Conservation (phyloP, 2,888 invertebrate genomes). For the Cheilosia grossa region DNA sequence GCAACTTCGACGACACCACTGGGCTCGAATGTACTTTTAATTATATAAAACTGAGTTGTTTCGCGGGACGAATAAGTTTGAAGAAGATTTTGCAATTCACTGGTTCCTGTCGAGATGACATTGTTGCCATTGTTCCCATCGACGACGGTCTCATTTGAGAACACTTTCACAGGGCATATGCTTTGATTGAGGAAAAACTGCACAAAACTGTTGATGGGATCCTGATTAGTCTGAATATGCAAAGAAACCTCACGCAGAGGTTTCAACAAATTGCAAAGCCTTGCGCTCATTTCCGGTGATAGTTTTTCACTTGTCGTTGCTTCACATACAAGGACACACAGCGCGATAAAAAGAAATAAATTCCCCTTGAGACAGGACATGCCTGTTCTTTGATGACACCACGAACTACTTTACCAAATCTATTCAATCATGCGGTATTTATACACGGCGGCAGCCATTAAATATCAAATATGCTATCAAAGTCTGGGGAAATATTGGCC, state of each 20-base stretch:
- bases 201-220: conserved; percentile 74
- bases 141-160: conserved; percentile 4
- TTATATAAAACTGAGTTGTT: conserved; percentile 38
- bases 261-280: conserved; percentile 63
- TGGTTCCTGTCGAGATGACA: conserved; percentile 13
- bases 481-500: conserved; percentile 1
- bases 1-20: conserved; percentile 74
- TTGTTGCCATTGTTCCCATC: conserved; percentile 49
- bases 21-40: conserved; percentile 27
- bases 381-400: neutral
- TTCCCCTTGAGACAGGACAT: conserved; percentile 24
- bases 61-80: conserved; percentile 40
- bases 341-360: neutral
- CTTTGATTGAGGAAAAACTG: conserved; percentile 76
- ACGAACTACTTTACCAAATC: conserved; percentile 25
- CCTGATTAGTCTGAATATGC: conserved; percentile 70
- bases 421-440: conserved; percentile 15
- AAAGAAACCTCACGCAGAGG: conserved; percentile 76
- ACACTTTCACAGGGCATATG: conserved; percentile 71
- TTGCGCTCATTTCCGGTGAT: neutral
- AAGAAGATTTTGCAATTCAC: conserved; percentile 8
- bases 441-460: conserved; percentile 25
- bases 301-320: neutral
- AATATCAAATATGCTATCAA: conserved; percentile 26
- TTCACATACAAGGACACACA: neutral